Base-by-base conservation (phyloP, 2,888 invertebrate species). In the Sericinus montela region DNA sequence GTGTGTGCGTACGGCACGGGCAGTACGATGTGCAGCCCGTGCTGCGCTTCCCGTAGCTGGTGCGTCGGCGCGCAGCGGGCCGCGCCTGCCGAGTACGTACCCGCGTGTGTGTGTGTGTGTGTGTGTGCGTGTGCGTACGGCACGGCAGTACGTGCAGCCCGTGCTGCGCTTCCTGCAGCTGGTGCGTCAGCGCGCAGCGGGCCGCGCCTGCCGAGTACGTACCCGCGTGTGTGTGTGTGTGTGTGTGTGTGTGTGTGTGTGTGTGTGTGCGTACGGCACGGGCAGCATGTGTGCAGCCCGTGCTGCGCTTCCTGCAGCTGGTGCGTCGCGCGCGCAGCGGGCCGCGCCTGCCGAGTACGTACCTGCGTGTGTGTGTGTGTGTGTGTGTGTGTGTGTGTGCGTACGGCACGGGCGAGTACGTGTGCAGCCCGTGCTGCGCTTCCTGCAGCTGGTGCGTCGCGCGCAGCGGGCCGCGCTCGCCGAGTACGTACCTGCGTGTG, bases 141-240 rank as follows among this genome's bases (percentile, higher is more conserved):
- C 98, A 98, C 91, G 97, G 85, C 96, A 98, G 90, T 98, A 98
- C 88, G 53, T 95, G 95, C 52, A 92, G 92, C 92, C 91, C 98
- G 43, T 98, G 98, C 90, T 98, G 98, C 84, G 98, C n/a, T n/a
- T n/a, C n/a, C n/a, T n/a, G n/a, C n/a, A n/a, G n/a, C n/a, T n/a
- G n/a, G n/a, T n/a, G 98, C 60, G 97, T 98, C 63, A n/a, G 98
- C 98, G 61, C 91, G 92, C 75, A 84, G 83, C 55, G 81, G 73
- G 40, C 42, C 94, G 95, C 58, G 97, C 97, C 6, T 6, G 23
- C 23, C 3, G 23, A 23, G 10, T 29, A 29, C 29, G 10, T 29
- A 7, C 7, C 29, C 7, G 3, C 7, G 10, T 29, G 9, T n/a
- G n/a, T n/a, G n/a, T n/a, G n/a, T n/a, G n/a, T n/a, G n/a, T 3